Evolutionary conservation across 2,888 invertebrate species (phyloP).

Genomic region (Drosophila anomelani): DNA sequence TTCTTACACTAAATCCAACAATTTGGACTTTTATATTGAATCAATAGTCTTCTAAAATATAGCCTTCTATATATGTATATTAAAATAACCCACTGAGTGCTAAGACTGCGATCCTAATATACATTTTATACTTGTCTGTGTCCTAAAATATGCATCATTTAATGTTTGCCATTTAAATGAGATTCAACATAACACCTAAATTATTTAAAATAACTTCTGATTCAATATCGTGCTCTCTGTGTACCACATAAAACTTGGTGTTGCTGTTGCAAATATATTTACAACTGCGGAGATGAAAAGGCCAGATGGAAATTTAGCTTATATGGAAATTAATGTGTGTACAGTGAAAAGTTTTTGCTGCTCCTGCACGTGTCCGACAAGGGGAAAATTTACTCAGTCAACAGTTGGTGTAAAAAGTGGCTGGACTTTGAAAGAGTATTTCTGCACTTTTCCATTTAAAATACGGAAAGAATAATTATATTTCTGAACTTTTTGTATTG

Average conservation of each 20-base stretch:
- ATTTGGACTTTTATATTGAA: no score
- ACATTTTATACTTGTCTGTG: background rate
- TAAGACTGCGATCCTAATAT: background rate
- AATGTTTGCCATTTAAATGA: background rate
- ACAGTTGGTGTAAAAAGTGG: constrained; percentile 26
- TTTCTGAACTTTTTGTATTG: background rate
- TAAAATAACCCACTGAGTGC: no score
- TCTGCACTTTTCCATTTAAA: background rate
- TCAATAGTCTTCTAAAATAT: no score
- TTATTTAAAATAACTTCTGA: background rate
- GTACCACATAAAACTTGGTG: constrained; percentile 20
- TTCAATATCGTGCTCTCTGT: background rate
- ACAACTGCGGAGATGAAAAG: constrained; percentile 42
- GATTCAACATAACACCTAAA: no score
- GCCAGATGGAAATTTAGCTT: constrained; percentile 53
- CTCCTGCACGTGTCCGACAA: constrained; percentile 38
- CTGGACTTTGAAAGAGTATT: constrained; percentile 2
- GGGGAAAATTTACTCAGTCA: constrained; percentile 46
- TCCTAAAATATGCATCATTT: background rate
- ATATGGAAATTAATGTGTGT: constrained; percentile 56
- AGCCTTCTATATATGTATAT: no score
- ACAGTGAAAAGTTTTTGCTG: constrained; percentile 43
- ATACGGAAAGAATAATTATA: background rate
- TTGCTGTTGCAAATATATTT: constrained; percentile 39
- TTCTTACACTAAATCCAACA: no score